Percentiles rank a stretch among this genome's conserved stretches.
Evolutionary conservation across 2,797 vertebrate species (phyloP).

Genomic region (Tympanoctomys barrerae): DNA sequence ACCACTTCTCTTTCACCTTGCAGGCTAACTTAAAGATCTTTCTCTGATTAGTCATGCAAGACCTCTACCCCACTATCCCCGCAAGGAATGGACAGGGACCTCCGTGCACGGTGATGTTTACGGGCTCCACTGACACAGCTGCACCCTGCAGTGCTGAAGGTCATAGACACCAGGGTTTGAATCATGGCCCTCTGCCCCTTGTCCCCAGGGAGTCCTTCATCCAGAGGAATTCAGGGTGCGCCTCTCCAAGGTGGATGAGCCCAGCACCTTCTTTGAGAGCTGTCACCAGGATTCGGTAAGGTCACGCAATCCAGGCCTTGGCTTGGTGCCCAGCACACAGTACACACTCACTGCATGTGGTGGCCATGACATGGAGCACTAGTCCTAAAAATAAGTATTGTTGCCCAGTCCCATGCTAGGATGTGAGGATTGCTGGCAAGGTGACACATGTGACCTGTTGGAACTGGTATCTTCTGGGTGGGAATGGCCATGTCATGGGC

Average conservation of each 20-base stretch:
- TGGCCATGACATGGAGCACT: neutral
- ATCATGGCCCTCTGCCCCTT: neutral
- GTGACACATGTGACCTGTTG: neutral
- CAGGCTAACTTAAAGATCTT: neutral
- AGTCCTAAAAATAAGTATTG: neutral
- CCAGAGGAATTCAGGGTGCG: accelerated
- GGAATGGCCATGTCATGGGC: neutral
- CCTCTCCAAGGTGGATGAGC: accelerated
- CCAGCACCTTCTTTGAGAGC: neutral
- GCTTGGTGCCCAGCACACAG: neutral
- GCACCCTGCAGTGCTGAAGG: neutral
- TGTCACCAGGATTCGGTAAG: neutral
- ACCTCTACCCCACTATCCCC: accelerated
- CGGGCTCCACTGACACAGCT: neutral
- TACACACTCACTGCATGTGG: neutral
- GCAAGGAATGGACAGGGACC: accelerated
- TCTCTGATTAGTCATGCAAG: neutral
- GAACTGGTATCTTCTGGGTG: neutral
- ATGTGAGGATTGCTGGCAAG: neutral
- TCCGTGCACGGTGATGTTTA: accelerated
- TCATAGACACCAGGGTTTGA: neutral
- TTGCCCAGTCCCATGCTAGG: no score
- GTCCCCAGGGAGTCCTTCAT: neutral
- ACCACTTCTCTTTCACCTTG: neutral
- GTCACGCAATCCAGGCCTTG: accelerated